Evolutionary conservation across 1,140 invertebrate species (phyloP).

Genomic region (Euglossa dilemma): DNA sequence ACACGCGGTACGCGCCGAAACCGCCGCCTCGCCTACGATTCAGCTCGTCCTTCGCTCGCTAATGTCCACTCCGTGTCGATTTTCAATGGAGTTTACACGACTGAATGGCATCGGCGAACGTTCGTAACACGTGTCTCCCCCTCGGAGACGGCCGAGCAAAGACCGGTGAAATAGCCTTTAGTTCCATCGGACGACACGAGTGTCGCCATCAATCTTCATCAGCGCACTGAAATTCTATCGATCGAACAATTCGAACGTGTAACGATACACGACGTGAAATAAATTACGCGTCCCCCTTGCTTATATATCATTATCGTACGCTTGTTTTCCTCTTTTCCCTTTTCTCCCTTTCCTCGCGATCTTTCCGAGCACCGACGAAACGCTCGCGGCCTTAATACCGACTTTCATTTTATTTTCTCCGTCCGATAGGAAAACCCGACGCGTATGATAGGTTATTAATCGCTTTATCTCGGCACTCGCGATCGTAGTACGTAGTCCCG

Average conservation of each 20-base stretch:
- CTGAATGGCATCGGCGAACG: background rate
- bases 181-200: background rate
- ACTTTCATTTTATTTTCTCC: slow-evolving; percentile 39
- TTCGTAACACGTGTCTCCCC: background rate
- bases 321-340: background rate
- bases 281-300: slow-evolving; percentile 17
- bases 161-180: background rate
- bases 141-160: background rate
- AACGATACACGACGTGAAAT: slow-evolving; percentile 18
- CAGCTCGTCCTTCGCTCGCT: background rate
- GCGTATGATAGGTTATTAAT: slow-evolving; percentile 20
- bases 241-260: slow-evolving; percentile 29
- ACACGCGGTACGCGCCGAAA: too few relatives aligned
- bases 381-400: slow-evolving; percentile 7
- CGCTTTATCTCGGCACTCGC: background rate
- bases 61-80: background rate
- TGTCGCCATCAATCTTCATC: slow-evolving; percentile 41
- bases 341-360: background rate
- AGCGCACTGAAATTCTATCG: slow-evolving; percentile 14
- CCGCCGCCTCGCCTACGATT: too few relatives aligned
- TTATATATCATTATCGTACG: slow-evolving; percentile 25
- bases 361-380: background rate
- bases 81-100: slow-evolving; percentile 1
- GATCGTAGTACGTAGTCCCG: too few relatives aligned
- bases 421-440: slow-evolving; percentile 2